A percentile compares a stretch with the other conserved stretches of the same genome.
phyloP scores from a whole-genome alignment of 2,113 vertebrate genomes.

The Elephas maximus region DNA sequence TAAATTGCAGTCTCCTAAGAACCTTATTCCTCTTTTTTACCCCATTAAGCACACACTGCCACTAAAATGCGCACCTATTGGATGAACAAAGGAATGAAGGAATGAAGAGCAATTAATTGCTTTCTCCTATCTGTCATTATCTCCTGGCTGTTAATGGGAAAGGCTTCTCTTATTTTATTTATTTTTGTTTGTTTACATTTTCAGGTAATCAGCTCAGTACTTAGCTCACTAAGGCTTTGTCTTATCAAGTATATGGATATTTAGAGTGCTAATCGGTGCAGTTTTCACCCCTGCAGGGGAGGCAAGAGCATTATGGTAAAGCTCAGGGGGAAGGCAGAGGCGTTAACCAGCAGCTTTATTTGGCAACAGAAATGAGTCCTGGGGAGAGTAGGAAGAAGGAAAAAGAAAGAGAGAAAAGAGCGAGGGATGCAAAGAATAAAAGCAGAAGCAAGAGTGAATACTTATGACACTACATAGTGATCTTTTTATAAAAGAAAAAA shows the following conservation, averaged over 20 bases:
- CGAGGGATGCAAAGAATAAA: background rate
- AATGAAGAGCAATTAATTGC: background rate
- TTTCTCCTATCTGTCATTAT: background rate
- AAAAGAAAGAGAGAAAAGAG: background rate
- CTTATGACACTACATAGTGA: background rate
- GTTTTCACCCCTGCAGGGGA: background rate
- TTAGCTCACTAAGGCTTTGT: slow-evolving; percentile 2
- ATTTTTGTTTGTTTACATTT: background rate
- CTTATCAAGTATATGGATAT: slow-evolving; percentile 33
- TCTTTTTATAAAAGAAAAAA: background rate
- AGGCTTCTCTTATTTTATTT: background rate
- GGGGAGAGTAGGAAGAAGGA: background rate
- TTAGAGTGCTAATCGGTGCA: background rate
- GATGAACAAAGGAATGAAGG: background rate
- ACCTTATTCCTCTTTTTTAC: background rate
- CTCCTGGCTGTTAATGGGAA: background rate
- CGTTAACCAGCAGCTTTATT: background rate
- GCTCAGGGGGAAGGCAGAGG: background rate
- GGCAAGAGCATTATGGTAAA: background rate
- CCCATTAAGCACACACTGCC: background rate
- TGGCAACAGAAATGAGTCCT: background rate
- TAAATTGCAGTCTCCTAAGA: background rate
- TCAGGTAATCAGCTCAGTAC: slow-evolving; percentile 16
- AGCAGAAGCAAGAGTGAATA: background rate
- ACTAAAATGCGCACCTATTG: background rate